These are phyloP conservation scores for Eulemur rufifrons DNA, from an alignment of 2,113 vertebrate genomes.

Conservation along the genomic window DNA sequence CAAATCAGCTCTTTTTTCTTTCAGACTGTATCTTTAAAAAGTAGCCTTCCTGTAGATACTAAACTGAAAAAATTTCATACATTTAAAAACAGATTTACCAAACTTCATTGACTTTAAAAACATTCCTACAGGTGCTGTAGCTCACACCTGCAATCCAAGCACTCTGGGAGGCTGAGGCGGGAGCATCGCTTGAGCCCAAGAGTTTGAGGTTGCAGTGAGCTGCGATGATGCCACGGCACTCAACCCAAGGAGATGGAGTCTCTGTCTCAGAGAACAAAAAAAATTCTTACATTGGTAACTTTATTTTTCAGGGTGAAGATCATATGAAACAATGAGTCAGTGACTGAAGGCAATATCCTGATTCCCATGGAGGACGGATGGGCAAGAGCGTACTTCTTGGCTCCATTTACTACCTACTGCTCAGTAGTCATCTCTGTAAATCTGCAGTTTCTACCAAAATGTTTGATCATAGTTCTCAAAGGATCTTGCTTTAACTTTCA, in stretches of 20 bases:
- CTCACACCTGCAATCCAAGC: too few relatives aligned
- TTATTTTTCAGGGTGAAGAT: constrained; percentile 78
- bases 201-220: too few relatives aligned
- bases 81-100: constrained; percentile 19
- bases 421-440: constrained; percentile 63
- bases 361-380: constrained; percentile 22
- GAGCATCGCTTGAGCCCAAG: too few relatives aligned
- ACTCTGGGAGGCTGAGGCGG: too few relatives aligned
- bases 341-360: constrained; percentile 31
- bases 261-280: background rate
- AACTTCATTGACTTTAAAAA: constrained; percentile 13
- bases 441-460: constrained; percentile 56
- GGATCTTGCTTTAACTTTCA: constrained; percentile 64
- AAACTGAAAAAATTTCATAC: background rate
- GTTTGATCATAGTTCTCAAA: constrained; percentile 40
- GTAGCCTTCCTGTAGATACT: background rate
- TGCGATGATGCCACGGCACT: background rate
- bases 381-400: constrained; percentile 25
- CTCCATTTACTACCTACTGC: constrained; percentile 46
- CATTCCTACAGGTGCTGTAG: background rate
- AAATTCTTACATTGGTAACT: background rate
- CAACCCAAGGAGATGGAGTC: background rate
- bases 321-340: background rate
- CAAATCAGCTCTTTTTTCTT: constrained; percentile 19
- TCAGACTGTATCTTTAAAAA: constrained; percentile 13